These are phyloP conservation scores for Drosophila ficusphila DNA, from an alignment of 1,140 invertebrate genomes.

Conservation along the genomic window DNA sequence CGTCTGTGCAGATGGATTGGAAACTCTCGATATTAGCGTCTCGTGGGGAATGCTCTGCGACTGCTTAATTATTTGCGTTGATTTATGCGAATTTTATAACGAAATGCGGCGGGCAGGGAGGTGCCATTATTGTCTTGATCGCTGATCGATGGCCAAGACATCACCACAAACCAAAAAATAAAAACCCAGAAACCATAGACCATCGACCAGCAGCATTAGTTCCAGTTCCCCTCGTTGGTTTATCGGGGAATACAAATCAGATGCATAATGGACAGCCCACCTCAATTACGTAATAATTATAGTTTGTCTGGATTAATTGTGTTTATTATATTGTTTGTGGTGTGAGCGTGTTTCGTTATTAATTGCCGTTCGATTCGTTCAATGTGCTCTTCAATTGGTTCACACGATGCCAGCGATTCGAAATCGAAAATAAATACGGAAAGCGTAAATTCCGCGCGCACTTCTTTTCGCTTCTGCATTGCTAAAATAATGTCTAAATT, in stretches of 20 bases:
- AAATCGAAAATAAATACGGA: constrained; percentile 61
- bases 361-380: constrained; percentile 40
- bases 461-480: constrained; percentile 29
- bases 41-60: constrained; percentile 48
- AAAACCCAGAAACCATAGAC: background rate
- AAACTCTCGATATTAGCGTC: constrained; percentile 60
- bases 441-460: constrained; percentile 45
- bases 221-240: constrained; percentile 46
- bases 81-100: constrained; percentile 76
- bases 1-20: constrained; percentile 34
- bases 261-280: constrained; percentile 53
- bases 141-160: constrained; percentile 52
- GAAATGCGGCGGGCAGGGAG: constrained; percentile 40
- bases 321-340: constrained; percentile 56
- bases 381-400: constrained; percentile 53
- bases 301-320: constrained; percentile 55
- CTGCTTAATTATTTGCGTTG: constrained; percentile 75
- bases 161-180: constrained; percentile 7
- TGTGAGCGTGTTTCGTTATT: constrained; percentile 52
- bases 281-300: constrained; percentile 76
- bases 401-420: constrained; percentile 43
- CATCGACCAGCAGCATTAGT: constrained; percentile 51
- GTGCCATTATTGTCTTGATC: constrained; percentile 56
- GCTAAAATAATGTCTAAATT: constrained; percentile 53
- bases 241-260: constrained; percentile 36